Evolutionary conservation across 2,888 invertebrate species (phyloP).

Genomic region (Anoplius nigerrimus): DNA sequence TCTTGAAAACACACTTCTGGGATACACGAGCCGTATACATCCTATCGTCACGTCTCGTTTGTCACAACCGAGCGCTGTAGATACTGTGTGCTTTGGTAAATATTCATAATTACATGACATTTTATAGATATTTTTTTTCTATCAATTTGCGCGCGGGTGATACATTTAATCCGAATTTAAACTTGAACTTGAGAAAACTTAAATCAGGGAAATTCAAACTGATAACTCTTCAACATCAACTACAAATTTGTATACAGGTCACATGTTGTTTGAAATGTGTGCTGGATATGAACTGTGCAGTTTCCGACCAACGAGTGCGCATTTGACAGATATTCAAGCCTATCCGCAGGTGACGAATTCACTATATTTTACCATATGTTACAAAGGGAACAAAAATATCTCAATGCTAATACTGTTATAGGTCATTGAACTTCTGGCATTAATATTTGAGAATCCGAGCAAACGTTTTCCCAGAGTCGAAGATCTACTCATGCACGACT

Average conservation of each 20-base stretch:
- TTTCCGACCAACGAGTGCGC: conserved; percentile 84
- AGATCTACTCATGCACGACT: conserved; percentile 87
- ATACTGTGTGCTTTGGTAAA: conserved; percentile 84
- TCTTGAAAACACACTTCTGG: conserved; percentile 89
- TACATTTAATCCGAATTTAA: neutral
- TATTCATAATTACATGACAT: neutral
- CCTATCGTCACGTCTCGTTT: conserved; percentile 77
- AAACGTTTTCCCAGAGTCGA: conserved; percentile 85
- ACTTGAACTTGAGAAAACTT: too few relatives aligned
- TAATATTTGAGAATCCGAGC: conserved; percentile 84
- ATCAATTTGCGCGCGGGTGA: neutral
- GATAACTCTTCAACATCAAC: neutral
- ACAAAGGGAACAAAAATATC: neutral
- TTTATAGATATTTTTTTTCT: neutral
- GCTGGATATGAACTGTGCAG: conserved; percentile 88
- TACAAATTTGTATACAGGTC: conserved; percentile 78
- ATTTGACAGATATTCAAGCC: conserved; percentile 82
- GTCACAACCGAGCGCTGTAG: conserved; percentile 77
- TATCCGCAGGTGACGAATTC: conserved; percentile 81
- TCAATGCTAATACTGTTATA: conserved; percentile 59
- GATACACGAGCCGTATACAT: conserved; percentile 81
- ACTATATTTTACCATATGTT: neutral
- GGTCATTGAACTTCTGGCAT: conserved; percentile 87
- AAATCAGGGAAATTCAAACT: too few relatives aligned
- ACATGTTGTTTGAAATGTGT: conserved; percentile 94